These are phyloP conservation scores for Danaus chrysippus DNA, from an alignment of 2,888 invertebrate genomes.

Conservation along the genomic window DNA sequence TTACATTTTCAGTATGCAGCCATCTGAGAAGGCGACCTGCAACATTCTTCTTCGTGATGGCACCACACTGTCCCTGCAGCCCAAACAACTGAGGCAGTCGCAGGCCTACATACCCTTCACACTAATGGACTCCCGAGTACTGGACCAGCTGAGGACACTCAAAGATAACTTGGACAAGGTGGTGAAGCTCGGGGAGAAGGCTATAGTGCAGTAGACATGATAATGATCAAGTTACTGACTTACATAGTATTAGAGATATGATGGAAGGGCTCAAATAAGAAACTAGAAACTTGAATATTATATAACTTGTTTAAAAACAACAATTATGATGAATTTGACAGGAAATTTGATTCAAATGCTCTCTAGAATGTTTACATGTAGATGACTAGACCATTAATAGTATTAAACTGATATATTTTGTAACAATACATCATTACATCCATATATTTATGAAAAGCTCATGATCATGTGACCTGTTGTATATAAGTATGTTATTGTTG, in stretches of 20 bases:
- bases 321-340: too few species aligned
- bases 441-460: too few species aligned
- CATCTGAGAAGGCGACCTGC: constrained; percentile 80
- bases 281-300: background rate
- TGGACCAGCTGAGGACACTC: constrained; percentile 70
- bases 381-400: too few species aligned
- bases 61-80: constrained; percentile 80
- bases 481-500: constrained; percentile 6
- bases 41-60: constrained; percentile 83
- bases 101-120: constrained; percentile 68
- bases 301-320: too few species aligned
- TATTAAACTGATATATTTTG: too few species aligned
- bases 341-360: too few species aligned
- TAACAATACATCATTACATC: too few species aligned
- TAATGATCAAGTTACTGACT: background rate
- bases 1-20: constrained; percentile 52
- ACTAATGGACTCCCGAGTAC: constrained; percentile 62
- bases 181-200: constrained; percentile 57
- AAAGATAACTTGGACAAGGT: constrained; percentile 72
- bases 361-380: too few species aligned
- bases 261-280: background rate
- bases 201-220: constrained; percentile 30
- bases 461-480: too few species aligned
- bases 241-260: background rate
- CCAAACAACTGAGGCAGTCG: constrained; percentile 68